Conservation (phyloP, 2,888 invertebrate genomes). For the Cantharis rufa region DNA sequence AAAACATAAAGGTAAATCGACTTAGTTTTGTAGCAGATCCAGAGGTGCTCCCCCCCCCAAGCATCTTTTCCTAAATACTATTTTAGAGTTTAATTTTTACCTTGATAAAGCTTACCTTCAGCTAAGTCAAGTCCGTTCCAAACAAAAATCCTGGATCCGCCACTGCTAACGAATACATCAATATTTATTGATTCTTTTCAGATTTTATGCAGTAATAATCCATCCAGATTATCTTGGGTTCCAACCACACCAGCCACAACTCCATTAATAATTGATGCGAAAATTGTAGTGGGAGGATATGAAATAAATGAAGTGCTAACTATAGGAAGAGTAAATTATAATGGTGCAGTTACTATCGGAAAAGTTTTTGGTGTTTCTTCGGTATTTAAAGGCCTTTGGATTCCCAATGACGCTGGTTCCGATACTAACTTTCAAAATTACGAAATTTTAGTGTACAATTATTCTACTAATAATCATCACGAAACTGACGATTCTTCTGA, state of each 20-base stretch:
- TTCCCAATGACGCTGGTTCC: neutral
- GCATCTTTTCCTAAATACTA: no score
- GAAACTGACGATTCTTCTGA: no score
- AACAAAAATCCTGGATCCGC: no score
- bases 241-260: neutral
- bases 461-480: neutral
- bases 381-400: neutral
- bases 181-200: neutral
- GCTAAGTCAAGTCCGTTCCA: no score
- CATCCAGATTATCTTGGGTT: neutral
- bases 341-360: neutral
- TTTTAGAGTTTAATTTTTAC: no score
- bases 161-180: no score
- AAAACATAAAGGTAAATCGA: conserved; percentile 3
- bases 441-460: conserved; percentile 3
- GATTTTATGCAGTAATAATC: neutral
- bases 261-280: neutral
- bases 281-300: neutral
- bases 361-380: neutral
- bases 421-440: neutral
- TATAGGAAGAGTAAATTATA: conserved; percentile 5
- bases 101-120: no score
- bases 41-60: no score
- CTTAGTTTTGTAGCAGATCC: neutral
- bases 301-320: neutral